A percentile compares a stretch with the other conserved stretches of the same genome.
phyloP scores from a whole-genome alignment of 2,113 vertebrate species.

The Blennius ocellaris region DNA sequence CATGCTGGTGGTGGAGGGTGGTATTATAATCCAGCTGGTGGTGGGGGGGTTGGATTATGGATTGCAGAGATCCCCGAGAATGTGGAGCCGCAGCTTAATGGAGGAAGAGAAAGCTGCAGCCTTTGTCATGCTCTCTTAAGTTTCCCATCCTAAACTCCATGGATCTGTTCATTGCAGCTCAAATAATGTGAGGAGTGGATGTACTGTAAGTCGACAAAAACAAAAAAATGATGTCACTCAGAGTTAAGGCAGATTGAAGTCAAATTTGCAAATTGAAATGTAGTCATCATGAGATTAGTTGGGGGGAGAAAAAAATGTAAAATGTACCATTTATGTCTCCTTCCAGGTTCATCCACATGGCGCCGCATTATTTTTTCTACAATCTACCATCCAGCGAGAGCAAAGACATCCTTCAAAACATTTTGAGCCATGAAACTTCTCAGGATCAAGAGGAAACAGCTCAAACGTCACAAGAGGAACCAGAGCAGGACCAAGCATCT shows the following conservation, averaged over 20 bases:
- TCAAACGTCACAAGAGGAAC: constrained; percentile 32
- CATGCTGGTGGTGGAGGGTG: constrained; percentile 36
- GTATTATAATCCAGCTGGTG: constrained; percentile 64
- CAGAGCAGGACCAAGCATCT: constrained; percentile 58
- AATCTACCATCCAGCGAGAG: constrained; percentile 93
- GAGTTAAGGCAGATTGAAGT: not conserved
- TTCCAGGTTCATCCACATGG: constrained; percentile 88
- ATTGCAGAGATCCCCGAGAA: constrained; percentile 52
- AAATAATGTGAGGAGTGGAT: constrained; percentile 15
- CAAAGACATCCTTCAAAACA: constrained; percentile 90
- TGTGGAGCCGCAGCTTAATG: constrained; percentile 48
- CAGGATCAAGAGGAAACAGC: constrained; percentile 54
- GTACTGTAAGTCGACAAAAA: constrained; percentile 2
- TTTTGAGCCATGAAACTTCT: constrained; percentile 64
- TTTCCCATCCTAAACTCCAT: constrained; percentile 11
- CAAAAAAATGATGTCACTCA: constrained; percentile 1
- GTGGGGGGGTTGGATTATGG: constrained; percentile 63
- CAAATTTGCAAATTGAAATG: not conserved
- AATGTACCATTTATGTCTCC: not conserved
- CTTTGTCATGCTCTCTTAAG: constrained; percentile 37
- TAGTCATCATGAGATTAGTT: not conserved
- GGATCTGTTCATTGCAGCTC: constrained; percentile 10
- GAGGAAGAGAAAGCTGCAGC: constrained; percentile 34
- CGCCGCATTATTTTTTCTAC: constrained; percentile 92
- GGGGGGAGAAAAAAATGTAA: not conserved